Percentiles rank a stretch among this genome's conserved stretches.
phyloP scores from a whole-genome alignment of 2,113 vertebrate genomes.

The Sinocyclocheilus grahami region DNA sequence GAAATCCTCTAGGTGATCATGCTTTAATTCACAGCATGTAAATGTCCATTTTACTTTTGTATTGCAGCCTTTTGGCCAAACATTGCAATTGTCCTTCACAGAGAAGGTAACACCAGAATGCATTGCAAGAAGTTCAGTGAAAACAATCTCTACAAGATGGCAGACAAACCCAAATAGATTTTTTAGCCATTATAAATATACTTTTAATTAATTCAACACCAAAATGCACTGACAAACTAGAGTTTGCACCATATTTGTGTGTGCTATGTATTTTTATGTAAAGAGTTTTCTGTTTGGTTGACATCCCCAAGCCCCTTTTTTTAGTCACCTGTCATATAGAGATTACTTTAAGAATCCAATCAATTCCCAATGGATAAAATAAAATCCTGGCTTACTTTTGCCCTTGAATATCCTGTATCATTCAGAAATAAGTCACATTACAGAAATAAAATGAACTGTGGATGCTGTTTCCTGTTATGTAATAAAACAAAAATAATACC shows the following conservation, averaged over 20 bases:
- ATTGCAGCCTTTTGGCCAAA: background rate
- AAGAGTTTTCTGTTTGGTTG: background rate
- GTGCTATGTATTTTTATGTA: background rate
- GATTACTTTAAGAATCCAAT: background rate
- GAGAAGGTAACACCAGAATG: background rate
- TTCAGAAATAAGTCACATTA: background rate
- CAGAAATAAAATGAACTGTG: background rate
- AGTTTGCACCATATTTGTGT: background rate
- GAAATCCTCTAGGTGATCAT: background rate
- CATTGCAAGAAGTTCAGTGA: background rate
- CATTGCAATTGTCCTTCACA: too few relatives aligned
- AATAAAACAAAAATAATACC: constrained; percentile 13
- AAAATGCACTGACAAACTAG: background rate
- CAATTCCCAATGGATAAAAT: background rate
- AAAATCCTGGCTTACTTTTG: background rate
- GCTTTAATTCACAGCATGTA: background rate
- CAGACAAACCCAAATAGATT: background rate
- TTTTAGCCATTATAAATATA: too few relatives aligned
- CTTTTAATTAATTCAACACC: background rate
- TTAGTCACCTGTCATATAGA: background rate
- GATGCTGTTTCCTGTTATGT: background rate
- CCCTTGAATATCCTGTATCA: background rate
- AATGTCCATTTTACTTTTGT: background rate
- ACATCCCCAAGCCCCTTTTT: background rate
- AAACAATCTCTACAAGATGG: background rate